Percentiles rank a stretch among this genome's conserved stretches.
Conservation (phyloP, 2,797 vertebrate species). For the Girardinus metallicus region DNA sequence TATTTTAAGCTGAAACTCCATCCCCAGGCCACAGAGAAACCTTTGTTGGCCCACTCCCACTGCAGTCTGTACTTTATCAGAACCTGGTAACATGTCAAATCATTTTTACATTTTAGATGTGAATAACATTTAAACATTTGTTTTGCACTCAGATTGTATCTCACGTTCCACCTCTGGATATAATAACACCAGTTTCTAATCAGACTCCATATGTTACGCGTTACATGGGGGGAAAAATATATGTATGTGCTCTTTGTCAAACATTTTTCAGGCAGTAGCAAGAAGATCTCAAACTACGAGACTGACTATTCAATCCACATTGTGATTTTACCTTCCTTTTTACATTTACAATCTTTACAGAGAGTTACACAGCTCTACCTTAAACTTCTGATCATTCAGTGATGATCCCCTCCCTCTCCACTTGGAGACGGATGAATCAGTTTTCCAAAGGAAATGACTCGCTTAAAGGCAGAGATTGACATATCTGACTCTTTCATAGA, state of each 20-base stretch:
- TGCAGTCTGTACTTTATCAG: slow-evolving; percentile 13
- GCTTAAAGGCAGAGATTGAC: slow-evolving; percentile 18
- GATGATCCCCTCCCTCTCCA: background rate
- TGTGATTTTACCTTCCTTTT: background rate
- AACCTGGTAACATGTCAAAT: slow-evolving; percentile 18
- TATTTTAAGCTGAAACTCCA: slow-evolving; percentile 40
- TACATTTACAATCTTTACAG: background rate
- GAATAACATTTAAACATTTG: slow-evolving; percentile 24
- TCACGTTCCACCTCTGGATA: slow-evolving; percentile 25
- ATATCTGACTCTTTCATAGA: slow-evolving; percentile 32
- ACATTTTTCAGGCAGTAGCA: slow-evolving; percentile 29
- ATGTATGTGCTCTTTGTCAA: slow-evolving; percentile 14
- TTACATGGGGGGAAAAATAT: slow-evolving; percentile 13
- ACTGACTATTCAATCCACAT: background rate
- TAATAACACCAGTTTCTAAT: slow-evolving; percentile 15
- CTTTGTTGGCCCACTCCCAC: slow-evolving; percentile 10
- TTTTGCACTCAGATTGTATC: slow-evolving; percentile 28
- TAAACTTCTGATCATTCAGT: background rate
- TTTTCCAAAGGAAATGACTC: background rate
- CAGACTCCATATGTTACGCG: background rate
- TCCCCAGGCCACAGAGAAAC: slow-evolving; percentile 41
- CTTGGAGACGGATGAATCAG: background rate
- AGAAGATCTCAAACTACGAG: background rate
- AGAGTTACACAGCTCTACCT: background rate
- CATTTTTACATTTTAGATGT: slow-evolving; percentile 28